Evolutionary conservation across 2,888 invertebrate species (phyloP).

Genomic region (Criorhina ranunculi): DNA sequence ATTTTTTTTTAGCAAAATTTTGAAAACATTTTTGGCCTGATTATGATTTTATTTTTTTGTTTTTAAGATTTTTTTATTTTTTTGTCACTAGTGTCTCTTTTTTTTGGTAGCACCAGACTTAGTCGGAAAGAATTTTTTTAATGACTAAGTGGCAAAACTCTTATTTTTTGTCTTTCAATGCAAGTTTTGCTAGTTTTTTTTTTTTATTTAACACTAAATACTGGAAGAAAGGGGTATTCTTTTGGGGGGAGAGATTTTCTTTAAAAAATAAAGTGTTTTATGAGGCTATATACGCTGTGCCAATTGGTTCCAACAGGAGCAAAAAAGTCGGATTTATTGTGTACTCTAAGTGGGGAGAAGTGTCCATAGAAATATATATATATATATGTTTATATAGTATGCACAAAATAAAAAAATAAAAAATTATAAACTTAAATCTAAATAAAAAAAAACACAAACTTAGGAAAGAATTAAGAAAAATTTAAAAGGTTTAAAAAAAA

Average conservation of each 20-base stretch:
- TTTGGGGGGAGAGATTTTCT: conserved; percentile 35
- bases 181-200: conserved; percentile 59
- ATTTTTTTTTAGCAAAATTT: conserved; percentile 78
- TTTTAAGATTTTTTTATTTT: conserved; percentile 78
- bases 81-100: conserved; percentile 85
- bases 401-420: conserved; percentile 38
- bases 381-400: conserved; percentile 64
- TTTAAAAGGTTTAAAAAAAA: conserved; percentile 1
- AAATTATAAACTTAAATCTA: conserved; percentile 58
- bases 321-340: conserved; percentile 79
- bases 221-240: conserved; percentile 63
- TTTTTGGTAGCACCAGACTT: conserved; percentile 77
- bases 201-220: conserved; percentile 67
- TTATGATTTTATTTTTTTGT: conserved; percentile 78
- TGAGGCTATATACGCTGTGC: conserved; percentile 74
- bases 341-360: conserved; percentile 76
- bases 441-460: conserved; percentile 37
- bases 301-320: conserved; percentile 80
- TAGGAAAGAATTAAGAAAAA: conserved; percentile 8
- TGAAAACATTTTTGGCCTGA: conserved; percentile 84
- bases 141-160: conserved; percentile 67
- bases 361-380: conserved; percentile 66
- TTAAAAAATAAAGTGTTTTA: conserved; percentile 31
- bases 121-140: conserved; percentile 68
- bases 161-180: conserved; percentile 49